These are phyloP conservation scores for Pseudanteris insignis DNA, from an alignment of 2,888 invertebrate genomes.

Conservation along the genomic window DNA sequence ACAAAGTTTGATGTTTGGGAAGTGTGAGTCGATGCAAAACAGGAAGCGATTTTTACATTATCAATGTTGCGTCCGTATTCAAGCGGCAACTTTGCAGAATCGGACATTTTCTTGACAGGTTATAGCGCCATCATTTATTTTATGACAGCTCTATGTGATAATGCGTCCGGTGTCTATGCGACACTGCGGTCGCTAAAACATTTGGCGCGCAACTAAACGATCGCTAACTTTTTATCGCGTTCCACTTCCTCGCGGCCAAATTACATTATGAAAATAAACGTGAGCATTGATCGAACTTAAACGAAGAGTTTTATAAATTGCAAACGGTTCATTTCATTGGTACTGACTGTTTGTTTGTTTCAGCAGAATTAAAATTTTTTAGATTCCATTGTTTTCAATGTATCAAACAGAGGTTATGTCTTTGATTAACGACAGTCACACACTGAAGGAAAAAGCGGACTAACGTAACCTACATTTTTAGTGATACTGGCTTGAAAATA, in stretches of 20 bases:
- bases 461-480: too few species aligned
- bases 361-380: too few species aligned
- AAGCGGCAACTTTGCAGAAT: constrained; percentile 51
- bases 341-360: too few species aligned
- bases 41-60: constrained; percentile 48
- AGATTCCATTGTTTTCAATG: too few species aligned
- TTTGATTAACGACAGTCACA: too few species aligned
- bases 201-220: constrained; percentile 15
- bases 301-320: not conserved
- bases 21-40: constrained; percentile 29
- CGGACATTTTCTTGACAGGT: constrained; percentile 49
- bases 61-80: constrained; percentile 50
- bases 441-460: too few species aligned
- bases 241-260: not conserved
- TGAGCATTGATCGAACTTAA: not conserved
- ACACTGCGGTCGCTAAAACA: constrained; percentile 16
- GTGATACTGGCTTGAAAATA: too few species aligned
- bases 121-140: constrained; percentile 51
- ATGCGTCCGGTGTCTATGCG: constrained; percentile 11
- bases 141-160: constrained; percentile 38
- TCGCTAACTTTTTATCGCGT: constrained; percentile 14
- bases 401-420: too few species aligned
- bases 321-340: too few species aligned
- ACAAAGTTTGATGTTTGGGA: not conserved
- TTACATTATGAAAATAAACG: not conserved